Conservation (phyloP, 2,888 invertebrate species). For the Drosophila paramelanica region DNA sequence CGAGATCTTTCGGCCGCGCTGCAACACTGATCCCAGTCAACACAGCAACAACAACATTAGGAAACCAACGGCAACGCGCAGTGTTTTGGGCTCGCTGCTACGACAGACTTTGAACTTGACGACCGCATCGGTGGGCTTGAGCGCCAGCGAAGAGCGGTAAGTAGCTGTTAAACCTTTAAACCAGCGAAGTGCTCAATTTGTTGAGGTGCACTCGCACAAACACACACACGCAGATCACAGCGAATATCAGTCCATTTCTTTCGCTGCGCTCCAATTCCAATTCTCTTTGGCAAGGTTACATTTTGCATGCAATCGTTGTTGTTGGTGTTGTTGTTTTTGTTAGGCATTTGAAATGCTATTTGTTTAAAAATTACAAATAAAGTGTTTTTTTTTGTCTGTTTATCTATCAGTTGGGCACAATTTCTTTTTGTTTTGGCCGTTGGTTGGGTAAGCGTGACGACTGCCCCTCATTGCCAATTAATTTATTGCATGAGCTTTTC, state of each 20-base stretch:
- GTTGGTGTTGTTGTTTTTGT: conserved; percentile 7
- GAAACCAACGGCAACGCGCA: conserved; percentile 31
- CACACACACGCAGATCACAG: conserved; percentile 17
- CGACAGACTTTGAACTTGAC: conserved; percentile 78
- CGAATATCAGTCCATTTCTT: conserved; percentile 18
- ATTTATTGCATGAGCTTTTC: conserved; percentile 51
- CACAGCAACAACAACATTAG: conserved; percentile 8
- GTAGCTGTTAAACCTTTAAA: conserved; percentile 14
- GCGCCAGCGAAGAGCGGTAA: conserved; percentile 70
- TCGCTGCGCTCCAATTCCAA: conserved; percentile 42
- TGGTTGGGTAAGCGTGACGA: conserved; percentile 37
- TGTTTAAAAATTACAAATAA: conserved; percentile 24
- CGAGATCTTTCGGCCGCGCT: conserved; percentile 69
- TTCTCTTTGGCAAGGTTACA: conserved; percentile 22
- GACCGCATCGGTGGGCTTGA: conserved; percentile 71
- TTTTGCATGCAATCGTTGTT: conserved; percentile 32
- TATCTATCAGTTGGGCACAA: conserved; percentile 33
- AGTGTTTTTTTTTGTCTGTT: conserved; percentile 33
- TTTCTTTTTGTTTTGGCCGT: conserved; percentile 38
- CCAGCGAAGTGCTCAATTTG: background rate
- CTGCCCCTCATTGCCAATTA: conserved; percentile 51
- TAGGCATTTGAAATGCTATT: conserved; percentile 29
- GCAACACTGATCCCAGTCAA: conserved; percentile 69
- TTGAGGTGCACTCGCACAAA: background rate
- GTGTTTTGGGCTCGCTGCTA: conserved; percentile 67